Conservation (phyloP, 2,888 invertebrate genomes). For the Eristalis arbustorum region DNA sequence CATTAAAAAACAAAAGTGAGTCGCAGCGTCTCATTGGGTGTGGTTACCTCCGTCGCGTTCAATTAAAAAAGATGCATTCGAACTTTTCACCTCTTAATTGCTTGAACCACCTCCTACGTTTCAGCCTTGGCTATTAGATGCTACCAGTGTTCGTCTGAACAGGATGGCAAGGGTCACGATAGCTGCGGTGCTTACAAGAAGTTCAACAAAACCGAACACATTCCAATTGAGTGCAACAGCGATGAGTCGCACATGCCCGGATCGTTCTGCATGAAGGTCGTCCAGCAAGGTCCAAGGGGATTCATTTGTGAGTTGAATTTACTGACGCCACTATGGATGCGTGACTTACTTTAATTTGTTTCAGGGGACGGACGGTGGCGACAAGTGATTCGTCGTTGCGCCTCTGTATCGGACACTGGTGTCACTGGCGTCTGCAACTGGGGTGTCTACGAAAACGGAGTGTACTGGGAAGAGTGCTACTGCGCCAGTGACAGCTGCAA, state of each 20-base stretch:
- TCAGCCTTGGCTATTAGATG: slow-evolving; percentile 86
- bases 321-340: background rate
- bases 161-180: slow-evolving; percentile 87
- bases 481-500: slow-evolving; percentile 96
- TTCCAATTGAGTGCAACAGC: slow-evolving; percentile 95
- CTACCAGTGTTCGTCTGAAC: slow-evolving; percentile 95
- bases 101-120: background rate
- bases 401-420: slow-evolving; percentile 93
- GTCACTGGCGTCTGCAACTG: slow-evolving; percentile 98
- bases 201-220: slow-evolving; percentile 92
- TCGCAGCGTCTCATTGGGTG: slow-evolving; percentile 38
- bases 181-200: slow-evolving; percentile 93
- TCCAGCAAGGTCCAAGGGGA: slow-evolving; percentile 95
- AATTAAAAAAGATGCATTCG: slow-evolving; percentile 29
- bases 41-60: slow-evolving; percentile 32
- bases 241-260: slow-evolving; percentile 97
- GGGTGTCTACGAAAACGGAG: slow-evolving; percentile 96
- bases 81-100: slow-evolving; percentile 43
- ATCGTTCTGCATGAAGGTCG: slow-evolving; percentile 97
- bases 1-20: background rate
- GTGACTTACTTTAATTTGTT: background rate
- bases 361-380: slow-evolving; percentile 97
- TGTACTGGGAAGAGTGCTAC: slow-evolving; percentile 98
- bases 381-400: slow-evolving; percentile 93
- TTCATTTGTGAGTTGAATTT: slow-evolving; percentile 91